Evolutionary conservation across 2,888 invertebrate species (phyloP).

Genomic region (Synergus gifuensis): DNA sequence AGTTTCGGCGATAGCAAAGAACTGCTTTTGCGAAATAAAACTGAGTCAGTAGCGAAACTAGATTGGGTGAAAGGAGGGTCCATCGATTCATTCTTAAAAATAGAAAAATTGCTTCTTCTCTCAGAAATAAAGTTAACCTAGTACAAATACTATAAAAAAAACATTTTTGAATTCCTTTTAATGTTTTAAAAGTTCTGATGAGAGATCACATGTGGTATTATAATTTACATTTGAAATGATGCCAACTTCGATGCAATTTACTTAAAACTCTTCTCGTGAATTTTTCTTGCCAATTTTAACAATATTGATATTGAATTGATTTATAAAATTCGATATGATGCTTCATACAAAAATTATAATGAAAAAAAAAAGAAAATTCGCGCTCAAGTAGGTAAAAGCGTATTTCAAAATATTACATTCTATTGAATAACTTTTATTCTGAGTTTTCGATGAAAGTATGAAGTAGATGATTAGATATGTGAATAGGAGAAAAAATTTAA

Average conservation of each 20-base stretch:
- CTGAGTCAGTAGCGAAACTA: constrained; percentile 39
- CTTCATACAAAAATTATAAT: neutral
- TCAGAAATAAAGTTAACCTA: neutral
- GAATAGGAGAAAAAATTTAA: constrained; percentile 4
- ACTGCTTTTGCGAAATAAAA: constrained; percentile 34
- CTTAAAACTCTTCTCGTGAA: constrained; percentile 17
- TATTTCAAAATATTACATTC: neutral
- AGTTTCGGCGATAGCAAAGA: constrained; percentile 37
- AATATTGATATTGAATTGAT: neutral
- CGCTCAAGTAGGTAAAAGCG: too few relatives aligned
- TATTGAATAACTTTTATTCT: neutral
- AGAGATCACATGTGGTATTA: constrained; percentile 64
- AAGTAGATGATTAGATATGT: constrained; percentile 12
- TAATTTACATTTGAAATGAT: constrained; percentile 65
- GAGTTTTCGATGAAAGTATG: neutral
- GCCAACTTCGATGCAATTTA: constrained; percentile 63
- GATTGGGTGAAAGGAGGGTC: constrained; percentile 31
- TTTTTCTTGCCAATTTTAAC: neutral
- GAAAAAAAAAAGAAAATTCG: neutral
- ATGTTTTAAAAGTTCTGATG: neutral
- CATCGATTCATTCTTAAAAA: constrained; percentile 8
- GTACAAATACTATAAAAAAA: neutral
- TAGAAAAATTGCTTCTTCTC: constrained; percentile 1
- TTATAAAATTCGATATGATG: neutral
- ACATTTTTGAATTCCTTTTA: neutral